Evolutionary conservation across 2,888 invertebrate species (phyloP), one percentile per base, ranked within the genome.

Genomic region (Drosophila robusta): DNA sequence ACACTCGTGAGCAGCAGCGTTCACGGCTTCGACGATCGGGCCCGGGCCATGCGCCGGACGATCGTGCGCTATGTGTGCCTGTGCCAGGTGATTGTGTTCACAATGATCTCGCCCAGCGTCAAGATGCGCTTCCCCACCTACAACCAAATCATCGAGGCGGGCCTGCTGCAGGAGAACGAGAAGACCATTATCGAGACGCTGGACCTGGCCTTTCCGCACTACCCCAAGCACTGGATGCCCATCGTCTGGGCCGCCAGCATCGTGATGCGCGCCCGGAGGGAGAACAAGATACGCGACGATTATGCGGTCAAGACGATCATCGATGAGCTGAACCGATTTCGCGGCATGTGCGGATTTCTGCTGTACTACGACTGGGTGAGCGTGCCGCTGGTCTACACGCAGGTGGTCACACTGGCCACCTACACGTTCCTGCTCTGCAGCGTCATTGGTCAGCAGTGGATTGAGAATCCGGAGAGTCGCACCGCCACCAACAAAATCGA

Each of bases 171-270:
- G 58, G 95, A 96, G 61, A 97, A 96, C 89, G 97, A 97, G 91
- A 95, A 95, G 87, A 92, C 92, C 9, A 96, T 97, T 58, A 94
- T 97, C 68, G 94, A 95, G 44, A 94, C 95, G 80, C 92, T 97
- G 79, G 96, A 97, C 90, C 91, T 93, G 24, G 96, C 96, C 87
- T 97, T 96, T 90, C 97, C 97, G 0, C 95, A 95, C 71, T 96
- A 96, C 63, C 95, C 96, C 14, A 97, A 97, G 90, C 97, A 97
- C 91, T 97, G 97, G 97, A 90, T 97, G 90, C 97, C 97, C 5
- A 96, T 97, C 76, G 96, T 97, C 9, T 97, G 97, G 97, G 97
- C 97, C 0, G 95, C 97, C 1, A 96, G 96, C 90, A 97, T 97
- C 81, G 95, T 97, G 68, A 97, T 97, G 1, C 93, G 97, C 70